phyloP scores from a whole-genome alignment of 1,140 invertebrate species.

The Eriocheir sinensis region DNA sequence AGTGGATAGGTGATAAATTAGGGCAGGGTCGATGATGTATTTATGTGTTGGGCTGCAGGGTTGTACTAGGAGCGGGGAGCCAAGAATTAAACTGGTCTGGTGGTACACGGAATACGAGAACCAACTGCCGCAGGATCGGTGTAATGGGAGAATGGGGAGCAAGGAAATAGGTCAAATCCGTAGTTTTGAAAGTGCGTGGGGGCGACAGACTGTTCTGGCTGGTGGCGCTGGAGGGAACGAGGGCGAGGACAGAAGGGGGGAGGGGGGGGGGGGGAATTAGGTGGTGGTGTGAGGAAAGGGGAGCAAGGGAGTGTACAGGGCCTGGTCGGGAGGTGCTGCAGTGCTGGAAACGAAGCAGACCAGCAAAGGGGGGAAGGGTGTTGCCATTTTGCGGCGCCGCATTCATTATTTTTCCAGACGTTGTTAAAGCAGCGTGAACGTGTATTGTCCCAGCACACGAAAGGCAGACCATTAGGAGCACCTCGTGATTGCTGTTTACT shows the following conservation, averaged over 20 bases:
- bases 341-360: background rate
- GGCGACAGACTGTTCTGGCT: background rate
- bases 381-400: background rate
- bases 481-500: background rate
- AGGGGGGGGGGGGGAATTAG: background rate
- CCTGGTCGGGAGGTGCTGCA: background rate
- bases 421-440: background rate
- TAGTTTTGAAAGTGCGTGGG: background rate
- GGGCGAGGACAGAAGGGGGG: background rate
- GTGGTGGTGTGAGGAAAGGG: no score
- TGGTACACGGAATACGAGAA: background rate
- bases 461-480: background rate
- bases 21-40: no score
- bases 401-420: background rate
- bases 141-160: background rate
- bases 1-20: no score
- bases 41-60: no score
- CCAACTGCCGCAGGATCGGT: background rate
- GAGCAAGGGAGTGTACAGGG: no score
- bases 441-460: background rate
- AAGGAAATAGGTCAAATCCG: background rate
- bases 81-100: no score
- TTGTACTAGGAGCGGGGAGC: no score
- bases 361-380: background rate
- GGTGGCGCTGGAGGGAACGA: background rate